Evolutionary conservation across 2,113 vertebrate genomes (phyloP).

Genomic region (Oreochromis niloticus): DNA sequence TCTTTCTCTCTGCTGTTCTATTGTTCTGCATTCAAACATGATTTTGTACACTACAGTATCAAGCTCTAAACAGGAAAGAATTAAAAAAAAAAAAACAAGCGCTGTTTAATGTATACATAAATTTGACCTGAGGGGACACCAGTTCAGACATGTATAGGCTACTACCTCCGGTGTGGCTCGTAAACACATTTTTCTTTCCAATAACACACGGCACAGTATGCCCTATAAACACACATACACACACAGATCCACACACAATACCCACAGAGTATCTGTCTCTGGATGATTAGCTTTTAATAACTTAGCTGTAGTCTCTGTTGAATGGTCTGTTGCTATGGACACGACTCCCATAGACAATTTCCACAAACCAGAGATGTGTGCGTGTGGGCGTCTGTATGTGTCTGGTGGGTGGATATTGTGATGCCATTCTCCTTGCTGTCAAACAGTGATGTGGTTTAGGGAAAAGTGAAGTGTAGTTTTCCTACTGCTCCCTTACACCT

Average conservation of each 20-base stretch:
- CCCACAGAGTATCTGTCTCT: slow-evolving; percentile 18
- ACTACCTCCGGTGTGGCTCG: not conserved
- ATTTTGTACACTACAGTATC: not conserved
- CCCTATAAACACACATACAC: slow-evolving; percentile 16
- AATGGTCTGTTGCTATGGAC: slow-evolving; percentile 60
- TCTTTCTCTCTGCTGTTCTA: not conserved
- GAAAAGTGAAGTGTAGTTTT: not conserved
- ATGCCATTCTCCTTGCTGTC: not conserved
- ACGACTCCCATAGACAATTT: slow-evolving; percentile 22
- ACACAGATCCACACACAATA: slow-evolving; percentile 13
- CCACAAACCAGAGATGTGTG: slow-evolving; percentile 2
- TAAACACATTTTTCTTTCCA: slow-evolving; percentile 49
- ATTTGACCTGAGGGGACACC: slow-evolving; percentile 5
- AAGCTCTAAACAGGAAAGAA: not conserved
- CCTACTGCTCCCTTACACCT: not conserved
- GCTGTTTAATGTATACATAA: not conserved
- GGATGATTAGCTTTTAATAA: slow-evolving; percentile 49
- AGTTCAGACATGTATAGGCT: slow-evolving; percentile 31
- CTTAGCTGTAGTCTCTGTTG: slow-evolving; percentile 37
- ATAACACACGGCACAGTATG: slow-evolving; percentile 19
- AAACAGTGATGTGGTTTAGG: slow-evolving; percentile 4
- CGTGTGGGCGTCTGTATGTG: not conserved
- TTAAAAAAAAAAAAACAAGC: not conserved
- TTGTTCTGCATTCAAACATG: not conserved
- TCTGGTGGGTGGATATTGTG: not conserved